Percentiles rank a stretch among this genome's conserved stretches.
Conservation (phyloP, 2,888 invertebrate species). For the Hydropsyche betteni region DNA sequence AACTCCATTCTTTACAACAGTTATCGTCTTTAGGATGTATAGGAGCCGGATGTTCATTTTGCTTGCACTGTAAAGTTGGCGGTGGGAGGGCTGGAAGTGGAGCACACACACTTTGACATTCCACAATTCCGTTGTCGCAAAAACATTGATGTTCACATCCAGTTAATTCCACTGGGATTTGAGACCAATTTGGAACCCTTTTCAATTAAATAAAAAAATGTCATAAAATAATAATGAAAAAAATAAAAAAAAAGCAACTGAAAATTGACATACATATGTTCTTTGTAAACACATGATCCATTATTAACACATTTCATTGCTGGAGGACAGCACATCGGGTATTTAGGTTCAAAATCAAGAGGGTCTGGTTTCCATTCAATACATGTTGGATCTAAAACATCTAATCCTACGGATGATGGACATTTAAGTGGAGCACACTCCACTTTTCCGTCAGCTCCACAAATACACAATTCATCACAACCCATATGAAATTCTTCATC, state of each 20-base stretch:
- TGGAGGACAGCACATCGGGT: slow-evolving; percentile 85
- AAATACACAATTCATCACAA: slow-evolving; percentile 81
- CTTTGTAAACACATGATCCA: slow-evolving; percentile 82
- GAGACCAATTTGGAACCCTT: slow-evolving; percentile 80
- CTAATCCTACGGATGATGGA: slow-evolving; percentile 85
- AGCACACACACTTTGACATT: slow-evolving; percentile 84
- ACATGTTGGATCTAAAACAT: slow-evolving; percentile 84
- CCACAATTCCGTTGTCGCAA: slow-evolving; percentile 87
- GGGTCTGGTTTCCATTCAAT: slow-evolving; percentile 87
- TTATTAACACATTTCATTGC: slow-evolving; percentile 81
- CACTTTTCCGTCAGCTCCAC: slow-evolving; percentile 71
- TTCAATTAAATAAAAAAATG: slow-evolving; percentile 48
- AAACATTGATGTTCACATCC: slow-evolving; percentile 88
- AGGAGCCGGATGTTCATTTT: slow-evolving; percentile 71
- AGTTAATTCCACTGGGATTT: slow-evolving; percentile 80
- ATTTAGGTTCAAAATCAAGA: slow-evolving; percentile 72
- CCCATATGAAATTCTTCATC: slow-evolving; percentile 84
- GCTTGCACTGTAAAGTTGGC: slow-evolving; percentile 75
- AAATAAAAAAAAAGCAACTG: not conserved
- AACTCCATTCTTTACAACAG: slow-evolving; percentile 85
- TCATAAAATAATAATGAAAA: not conserved
- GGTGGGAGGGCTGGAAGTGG: slow-evolving; percentile 82
- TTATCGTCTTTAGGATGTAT: slow-evolving; percentile 77
- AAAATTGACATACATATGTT: slow-evolving; percentile 59
- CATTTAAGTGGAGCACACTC: slow-evolving; percentile 85